Conservation (phyloP, 2,113 vertebrate species). For the Ceyx cyanopectus region DNA sequence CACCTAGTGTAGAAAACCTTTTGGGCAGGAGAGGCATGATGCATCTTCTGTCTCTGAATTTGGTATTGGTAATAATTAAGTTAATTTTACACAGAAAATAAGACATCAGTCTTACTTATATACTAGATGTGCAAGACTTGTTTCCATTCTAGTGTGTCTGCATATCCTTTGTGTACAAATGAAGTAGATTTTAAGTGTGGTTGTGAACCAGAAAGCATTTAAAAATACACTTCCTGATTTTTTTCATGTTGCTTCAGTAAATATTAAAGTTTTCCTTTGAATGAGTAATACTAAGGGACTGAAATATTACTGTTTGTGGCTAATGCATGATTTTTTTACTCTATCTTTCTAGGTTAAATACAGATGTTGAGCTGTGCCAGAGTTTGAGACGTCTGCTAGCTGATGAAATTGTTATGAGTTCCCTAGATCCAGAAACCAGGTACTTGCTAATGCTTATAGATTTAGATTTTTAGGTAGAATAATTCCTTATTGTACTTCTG, state of each 20-base stretch:
- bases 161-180: not conserved
- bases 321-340: not conserved
- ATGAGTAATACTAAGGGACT: not conserved
- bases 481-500: not conserved
- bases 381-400: conserved; percentile 87
- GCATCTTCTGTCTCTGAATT: not conserved
- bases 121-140: not conserved
- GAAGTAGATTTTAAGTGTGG: not conserved
- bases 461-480: not conserved
- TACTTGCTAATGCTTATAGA: conserved; percentile 40
- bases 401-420: conserved; percentile 79
- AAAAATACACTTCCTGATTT: not conserved
- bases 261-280: not conserved
- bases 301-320: not conserved
- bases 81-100: not conserved
- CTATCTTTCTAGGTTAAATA: conserved; percentile 88
- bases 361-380: conserved; percentile 91
- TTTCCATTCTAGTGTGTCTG: not conserved
- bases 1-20: not conserved
- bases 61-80: not conserved
- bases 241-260: not conserved
- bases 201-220: not conserved
- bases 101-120: not conserved
- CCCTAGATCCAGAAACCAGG: conserved; percentile 93
- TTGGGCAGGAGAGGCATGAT: not conserved